Base-by-base conservation (phyloP, 2,888 invertebrate genomes). In the Ferrisia virgata region DNA sequence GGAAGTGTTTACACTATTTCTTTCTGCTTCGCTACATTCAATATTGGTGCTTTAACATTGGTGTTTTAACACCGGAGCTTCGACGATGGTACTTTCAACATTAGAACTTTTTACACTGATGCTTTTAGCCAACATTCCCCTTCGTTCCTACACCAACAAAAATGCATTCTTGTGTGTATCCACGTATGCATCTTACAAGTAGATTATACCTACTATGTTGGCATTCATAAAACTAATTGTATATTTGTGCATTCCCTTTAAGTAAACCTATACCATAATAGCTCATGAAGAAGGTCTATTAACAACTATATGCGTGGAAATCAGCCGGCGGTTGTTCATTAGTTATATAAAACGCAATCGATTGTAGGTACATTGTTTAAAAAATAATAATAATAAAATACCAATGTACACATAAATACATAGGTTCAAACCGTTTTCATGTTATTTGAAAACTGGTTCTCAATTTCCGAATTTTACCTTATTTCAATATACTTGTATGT, bases 231-330 rank as follows among this genome's bases (percentile, higher is more conserved):
- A 8, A 28, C 64, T 64, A 64, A 64, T 64, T 64, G 72, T 76
- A 36, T 76, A 76, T 76, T 76, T 76, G 33, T 76, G 72, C 36
- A 36, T 76, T 76, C 72, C 36, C 72, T 76, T 76, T 36, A 76
- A 76, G 36, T 76, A 76, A 76, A 76, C 36, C 72, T 15, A 76
- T 76, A 76, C 72, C 15, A 76, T 76, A 76, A 76, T 76, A 76
- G 72, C 72, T 76, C 28, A 76, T 76, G 72, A 36, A 76, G n/a
- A 76, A 76, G 72, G 72, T 76, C 36, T 76, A 76, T 76, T 76
- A 76, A 76, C 72, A n/a, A n/a, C n/a, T n/a, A n/a, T 18, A 36
- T 76, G 36, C 33, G 72, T 76, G 72, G 72, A 76, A 76, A 36
- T 76, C 2, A 36, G 33, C 72, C 72, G 33, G 33, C 33, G 72